phyloP scores from a whole-genome alignment of 2,797 vertebrate genomes.

The Balearica regulorum region DNA sequence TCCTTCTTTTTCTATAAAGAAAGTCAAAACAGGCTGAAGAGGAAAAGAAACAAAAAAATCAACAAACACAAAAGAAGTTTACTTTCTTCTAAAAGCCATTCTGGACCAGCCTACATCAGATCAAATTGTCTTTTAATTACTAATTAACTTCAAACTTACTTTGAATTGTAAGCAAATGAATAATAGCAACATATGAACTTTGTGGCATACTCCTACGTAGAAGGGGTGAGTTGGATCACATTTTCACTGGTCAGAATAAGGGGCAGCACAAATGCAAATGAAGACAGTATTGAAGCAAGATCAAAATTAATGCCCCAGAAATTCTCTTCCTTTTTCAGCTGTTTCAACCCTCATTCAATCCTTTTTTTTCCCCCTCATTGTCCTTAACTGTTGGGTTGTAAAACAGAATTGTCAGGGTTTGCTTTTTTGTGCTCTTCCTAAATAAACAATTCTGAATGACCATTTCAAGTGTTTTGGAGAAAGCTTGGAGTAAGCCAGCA shows the following conservation, averaged over 20 bases:
- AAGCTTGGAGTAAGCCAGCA: background rate
- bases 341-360: background rate
- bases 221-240: background rate
- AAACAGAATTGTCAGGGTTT: background rate
- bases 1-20: background rate
- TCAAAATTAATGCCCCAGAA: background rate
- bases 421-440: background rate
- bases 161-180: background rate
- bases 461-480: background rate
- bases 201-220: background rate
- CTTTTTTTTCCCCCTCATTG: background rate
- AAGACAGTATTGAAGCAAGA: background rate
- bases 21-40: background rate
- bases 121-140: background rate
- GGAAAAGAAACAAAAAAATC: background rate
- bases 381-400: background rate
- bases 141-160: background rate
- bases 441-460: slow-evolving; percentile 7
- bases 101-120: background rate
- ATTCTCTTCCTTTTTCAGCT: background rate
- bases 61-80: background rate
- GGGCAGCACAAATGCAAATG: background rate
- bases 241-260: background rate
- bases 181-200: background rate
- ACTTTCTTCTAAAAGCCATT: background rate